Conservation (phyloP, 2,888 invertebrate genomes). For the Lysandra bellargus region DNA sequence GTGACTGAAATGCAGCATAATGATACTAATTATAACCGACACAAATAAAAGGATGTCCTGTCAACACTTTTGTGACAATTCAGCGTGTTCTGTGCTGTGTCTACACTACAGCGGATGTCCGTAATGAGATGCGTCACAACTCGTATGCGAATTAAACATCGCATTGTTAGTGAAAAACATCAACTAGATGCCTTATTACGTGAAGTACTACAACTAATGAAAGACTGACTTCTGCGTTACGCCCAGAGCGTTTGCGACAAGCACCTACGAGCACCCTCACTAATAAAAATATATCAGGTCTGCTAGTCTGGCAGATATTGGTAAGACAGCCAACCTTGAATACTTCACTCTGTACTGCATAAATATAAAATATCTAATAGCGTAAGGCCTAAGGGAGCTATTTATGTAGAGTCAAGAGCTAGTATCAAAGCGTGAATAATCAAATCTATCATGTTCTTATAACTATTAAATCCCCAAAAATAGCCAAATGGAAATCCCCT, state of each 20-base stretch:
- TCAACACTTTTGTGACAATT: conserved; percentile 53
- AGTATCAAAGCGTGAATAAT: too few species aligned
- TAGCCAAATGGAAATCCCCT: background rate
- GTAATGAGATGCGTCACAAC: conserved; percentile 55
- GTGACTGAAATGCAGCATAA: conserved; percentile 16
- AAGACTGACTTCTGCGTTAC: background rate
- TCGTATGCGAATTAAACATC: conserved; percentile 37
- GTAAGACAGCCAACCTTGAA: too few species aligned
- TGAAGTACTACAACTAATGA: background rate
- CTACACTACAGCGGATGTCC: conserved; percentile 56
- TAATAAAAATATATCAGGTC: too few species aligned
- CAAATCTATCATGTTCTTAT: background rate
- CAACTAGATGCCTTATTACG: background rate
- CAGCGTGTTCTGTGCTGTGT: conserved; percentile 53
- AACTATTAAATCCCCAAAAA: background rate
- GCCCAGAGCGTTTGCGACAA: too few species aligned
- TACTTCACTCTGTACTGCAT: too few species aligned
- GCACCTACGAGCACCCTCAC: too few species aligned
- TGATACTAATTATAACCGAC: conserved; percentile 28
- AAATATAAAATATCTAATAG: too few species aligned
- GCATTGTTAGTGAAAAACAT: conserved; percentile 33
- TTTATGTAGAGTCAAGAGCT: too few species aligned
- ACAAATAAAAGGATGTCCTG: conserved; percentile 37
- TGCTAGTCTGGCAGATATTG: too few species aligned
- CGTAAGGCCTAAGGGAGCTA: too few species aligned